These are phyloP conservation scores for Polyodon spathula DNA, from an alignment of 2,113 vertebrate species.

Conservation along the genomic window DNA sequence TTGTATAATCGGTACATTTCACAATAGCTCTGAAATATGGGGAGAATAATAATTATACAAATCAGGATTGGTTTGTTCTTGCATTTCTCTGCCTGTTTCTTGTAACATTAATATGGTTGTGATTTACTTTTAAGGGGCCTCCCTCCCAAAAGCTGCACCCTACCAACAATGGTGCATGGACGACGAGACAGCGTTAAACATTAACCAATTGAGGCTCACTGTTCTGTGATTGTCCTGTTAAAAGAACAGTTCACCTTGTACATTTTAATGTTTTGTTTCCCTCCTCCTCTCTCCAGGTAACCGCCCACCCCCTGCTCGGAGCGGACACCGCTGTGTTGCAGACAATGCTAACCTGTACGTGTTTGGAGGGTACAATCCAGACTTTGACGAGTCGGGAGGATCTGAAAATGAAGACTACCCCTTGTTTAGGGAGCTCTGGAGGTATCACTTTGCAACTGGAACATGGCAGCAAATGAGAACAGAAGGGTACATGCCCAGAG, in stretches of 20 bases:
- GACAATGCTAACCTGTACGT: conserved; percentile 88
- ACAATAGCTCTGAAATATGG: no score
- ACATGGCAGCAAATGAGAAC: conserved; percentile 93
- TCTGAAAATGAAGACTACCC: conserved; percentile 91
- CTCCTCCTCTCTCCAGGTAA: conserved; percentile 53
- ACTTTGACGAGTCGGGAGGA: conserved; percentile 88
- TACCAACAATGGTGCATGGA: no score
- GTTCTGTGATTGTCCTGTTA: neutral
- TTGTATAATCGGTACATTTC: no score
- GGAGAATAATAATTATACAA: no score
- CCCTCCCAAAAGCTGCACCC: no score
- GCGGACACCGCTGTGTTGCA: conserved; percentile 92
- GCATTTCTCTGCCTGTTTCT: no score
- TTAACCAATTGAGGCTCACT: neutral
- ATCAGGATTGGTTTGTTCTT: no score
- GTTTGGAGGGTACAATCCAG: conserved; percentile 93
- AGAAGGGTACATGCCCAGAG: conserved; percentile 92
- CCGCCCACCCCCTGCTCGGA: conserved; percentile 76
- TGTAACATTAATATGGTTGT: no score
- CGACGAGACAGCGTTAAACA: no score
- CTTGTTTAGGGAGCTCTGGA: conserved; percentile 92
- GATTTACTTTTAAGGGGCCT: no score
- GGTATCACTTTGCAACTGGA: conserved; percentile 89
- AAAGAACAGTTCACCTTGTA: no score
- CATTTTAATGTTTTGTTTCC: conserved; percentile 5